Evolutionary conservation across 1,140 invertebrate species (phyloP), one percentile per base, ranked within the genome.

Genomic region (Drosophila mojavensis): DNA sequence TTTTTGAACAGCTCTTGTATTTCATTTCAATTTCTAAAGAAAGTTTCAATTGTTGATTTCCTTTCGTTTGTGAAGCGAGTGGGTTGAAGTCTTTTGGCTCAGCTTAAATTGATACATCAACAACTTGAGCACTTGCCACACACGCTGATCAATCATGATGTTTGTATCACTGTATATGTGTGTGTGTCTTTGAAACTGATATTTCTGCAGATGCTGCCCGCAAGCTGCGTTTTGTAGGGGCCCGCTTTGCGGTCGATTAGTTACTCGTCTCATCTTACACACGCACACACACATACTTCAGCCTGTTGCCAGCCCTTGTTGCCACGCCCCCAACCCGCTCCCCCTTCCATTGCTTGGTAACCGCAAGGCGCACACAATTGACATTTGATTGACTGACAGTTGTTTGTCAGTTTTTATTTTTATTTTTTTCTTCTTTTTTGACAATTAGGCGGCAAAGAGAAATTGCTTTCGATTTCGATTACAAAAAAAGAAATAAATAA

Each of bases 391-490:
- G 81, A 84, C 77, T 81, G 81, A 81, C 81, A 85, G 81, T 74
- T 84, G 81, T 66, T 83, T 84, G 77, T 81, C 81, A 81, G 65
- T 81, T 85, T 81, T 33, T 33, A 10, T 33, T 33, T 0, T 30
- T 30, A 0, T 30, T 0, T 30, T 30, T 3, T 30, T 30, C 5
- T 33, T 9, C 3, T 39, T 39, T 39, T 84, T 84, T 84, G 81
- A 84, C 81, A 85, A 84, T 84, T 71, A 85, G 74, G 81, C 65
- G 78, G 75, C 77, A 85, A 78, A 84, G 81, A 74, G 81, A 85
- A 84, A 84, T 84, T 85, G 81, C 78, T 84, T 84, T 84, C 81
- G 81, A 85, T 84, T 84, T 84, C 81, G 67, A 59, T 71, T 28
- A 47, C 39, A 59, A 66, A 5, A 28, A 15, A 5, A 66, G 13